A percentile compares a stretch with the other conserved stretches of the same genome.
phyloP scores from a whole-genome alignment of 2,113 vertebrate species.

The Aphelocoma coerulescens region DNA sequence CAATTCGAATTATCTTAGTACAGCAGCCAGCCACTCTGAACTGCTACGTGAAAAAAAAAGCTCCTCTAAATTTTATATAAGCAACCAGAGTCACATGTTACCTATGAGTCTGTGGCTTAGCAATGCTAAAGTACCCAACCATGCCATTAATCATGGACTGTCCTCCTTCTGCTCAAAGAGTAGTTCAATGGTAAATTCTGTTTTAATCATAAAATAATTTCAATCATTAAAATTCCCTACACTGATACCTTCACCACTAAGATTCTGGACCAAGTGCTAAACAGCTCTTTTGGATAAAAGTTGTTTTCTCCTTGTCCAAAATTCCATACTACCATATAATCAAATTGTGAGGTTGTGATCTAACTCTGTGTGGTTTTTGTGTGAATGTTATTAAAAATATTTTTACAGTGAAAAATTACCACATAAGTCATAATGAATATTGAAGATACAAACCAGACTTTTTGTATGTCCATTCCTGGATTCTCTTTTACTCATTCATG shows the following conservation, averaged over 20 bases:
- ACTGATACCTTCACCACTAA: neutral
- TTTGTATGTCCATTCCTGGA: neutral
- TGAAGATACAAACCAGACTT: neutral
- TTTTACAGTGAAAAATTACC: neutral
- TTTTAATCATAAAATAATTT: neutral
- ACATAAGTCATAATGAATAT: neutral
- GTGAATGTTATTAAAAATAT: neutral
- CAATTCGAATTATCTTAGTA: neutral
- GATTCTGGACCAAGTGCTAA: neutral
- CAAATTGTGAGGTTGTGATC: neutral
- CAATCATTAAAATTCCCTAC: neutral
- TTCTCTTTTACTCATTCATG: neutral
- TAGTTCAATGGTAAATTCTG: neutral
- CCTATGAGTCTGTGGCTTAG: neutral
- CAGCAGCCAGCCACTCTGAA: neutral
- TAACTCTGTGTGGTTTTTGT: neutral
- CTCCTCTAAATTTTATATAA: neutral
- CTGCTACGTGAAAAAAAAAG: neutral
- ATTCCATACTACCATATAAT: neutral
- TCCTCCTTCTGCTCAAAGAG: neutral
- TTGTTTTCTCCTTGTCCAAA: neutral
- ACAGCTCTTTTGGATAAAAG: neutral
- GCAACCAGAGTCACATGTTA: neutral
- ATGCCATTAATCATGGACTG: neutral
- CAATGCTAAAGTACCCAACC: neutral